Conservation (phyloP, 1,140 invertebrate species). For the Platyscapa corneri region DNA sequence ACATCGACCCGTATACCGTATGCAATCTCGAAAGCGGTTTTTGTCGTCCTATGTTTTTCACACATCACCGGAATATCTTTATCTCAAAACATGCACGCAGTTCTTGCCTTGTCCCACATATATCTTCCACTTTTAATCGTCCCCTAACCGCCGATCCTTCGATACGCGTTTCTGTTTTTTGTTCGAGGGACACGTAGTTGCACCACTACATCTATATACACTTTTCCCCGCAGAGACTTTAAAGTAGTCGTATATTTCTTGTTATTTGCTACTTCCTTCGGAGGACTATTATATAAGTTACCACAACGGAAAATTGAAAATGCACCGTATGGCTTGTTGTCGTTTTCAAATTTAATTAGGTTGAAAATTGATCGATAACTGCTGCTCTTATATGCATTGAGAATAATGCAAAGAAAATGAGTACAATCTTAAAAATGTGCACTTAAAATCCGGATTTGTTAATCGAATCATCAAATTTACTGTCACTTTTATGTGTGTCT, state of each 20-base stretch:
- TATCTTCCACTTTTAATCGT: conserved; percentile 3
- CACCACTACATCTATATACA: not conserved
- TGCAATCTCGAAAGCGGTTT: conserved; percentile 31
- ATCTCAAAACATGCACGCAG: not conserved
- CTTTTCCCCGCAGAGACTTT: conserved; percentile 12
- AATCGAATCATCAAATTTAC: too few species aligned
- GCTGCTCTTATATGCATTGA: too few species aligned
- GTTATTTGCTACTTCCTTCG: not conserved
- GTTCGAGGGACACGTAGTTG: conserved; percentile 16
- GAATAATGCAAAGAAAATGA: too few species aligned
- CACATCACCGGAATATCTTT: conserved; percentile 48
- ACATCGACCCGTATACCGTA: not conserved
- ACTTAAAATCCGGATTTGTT: too few species aligned
- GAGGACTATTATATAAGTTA: conserved; percentile 11
- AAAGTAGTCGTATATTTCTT: conserved; percentile 10
- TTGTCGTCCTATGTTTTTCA: conserved; percentile 46
- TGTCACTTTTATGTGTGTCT: too few species aligned
- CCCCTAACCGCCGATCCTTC: conserved; percentile 24
- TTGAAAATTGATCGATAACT: not conserved
- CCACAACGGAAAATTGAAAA: not conserved
- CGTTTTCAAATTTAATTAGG: conserved; percentile 1
- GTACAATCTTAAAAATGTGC: too few species aligned
- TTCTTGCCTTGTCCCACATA: conserved; percentile 11
- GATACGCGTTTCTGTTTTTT: conserved; percentile 28
- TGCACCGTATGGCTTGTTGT: not conserved